phyloP scores from a whole-genome alignment of 2,797 vertebrate genomes.

The Thalassophryne amazonica region DNA sequence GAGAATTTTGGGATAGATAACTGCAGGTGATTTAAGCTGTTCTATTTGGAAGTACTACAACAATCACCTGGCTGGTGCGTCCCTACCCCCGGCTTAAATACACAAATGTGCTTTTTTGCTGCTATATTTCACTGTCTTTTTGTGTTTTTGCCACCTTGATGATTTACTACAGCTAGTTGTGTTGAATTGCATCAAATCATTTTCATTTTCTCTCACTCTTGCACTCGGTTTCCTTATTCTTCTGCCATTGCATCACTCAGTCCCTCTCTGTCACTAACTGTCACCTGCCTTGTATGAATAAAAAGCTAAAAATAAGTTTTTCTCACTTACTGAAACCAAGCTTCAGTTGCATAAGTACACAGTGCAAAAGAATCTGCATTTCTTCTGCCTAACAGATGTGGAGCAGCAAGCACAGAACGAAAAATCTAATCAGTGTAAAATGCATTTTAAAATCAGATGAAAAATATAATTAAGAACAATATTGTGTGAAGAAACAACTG shows the following conservation, averaged over 20 bases:
- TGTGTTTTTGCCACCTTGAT: background rate
- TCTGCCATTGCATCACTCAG: background rate
- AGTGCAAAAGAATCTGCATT: too few species aligned
- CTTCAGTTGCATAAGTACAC: too few species aligned
- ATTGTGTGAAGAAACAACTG: too few species aligned
- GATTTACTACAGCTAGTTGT: background rate
- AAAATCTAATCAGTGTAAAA: too few species aligned
- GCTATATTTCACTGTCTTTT: background rate
- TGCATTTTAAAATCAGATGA: too few species aligned
- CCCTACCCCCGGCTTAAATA: conserved; percentile 23
- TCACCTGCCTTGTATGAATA: background rate
- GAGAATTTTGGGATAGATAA: conserved; percentile 27
- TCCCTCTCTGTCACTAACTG: background rate
- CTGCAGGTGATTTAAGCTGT: conserved; percentile 34
- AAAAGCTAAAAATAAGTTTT: background rate
- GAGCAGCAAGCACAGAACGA: too few species aligned
- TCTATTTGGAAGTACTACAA: conserved; percentile 35
- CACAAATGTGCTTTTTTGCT: conserved; percentile 10
- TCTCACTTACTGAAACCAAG: too few species aligned
- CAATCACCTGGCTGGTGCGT: conserved; percentile 46
- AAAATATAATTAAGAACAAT: too few species aligned
- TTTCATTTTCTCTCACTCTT: conserved; percentile 5
- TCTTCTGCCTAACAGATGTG: too few species aligned
- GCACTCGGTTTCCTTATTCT: background rate
- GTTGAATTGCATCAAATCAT: conserved; percentile 11